Evolutionary conservation across 2,113 vertebrate species (phyloP).

Genomic region (Chaetops frenatus): DNA sequence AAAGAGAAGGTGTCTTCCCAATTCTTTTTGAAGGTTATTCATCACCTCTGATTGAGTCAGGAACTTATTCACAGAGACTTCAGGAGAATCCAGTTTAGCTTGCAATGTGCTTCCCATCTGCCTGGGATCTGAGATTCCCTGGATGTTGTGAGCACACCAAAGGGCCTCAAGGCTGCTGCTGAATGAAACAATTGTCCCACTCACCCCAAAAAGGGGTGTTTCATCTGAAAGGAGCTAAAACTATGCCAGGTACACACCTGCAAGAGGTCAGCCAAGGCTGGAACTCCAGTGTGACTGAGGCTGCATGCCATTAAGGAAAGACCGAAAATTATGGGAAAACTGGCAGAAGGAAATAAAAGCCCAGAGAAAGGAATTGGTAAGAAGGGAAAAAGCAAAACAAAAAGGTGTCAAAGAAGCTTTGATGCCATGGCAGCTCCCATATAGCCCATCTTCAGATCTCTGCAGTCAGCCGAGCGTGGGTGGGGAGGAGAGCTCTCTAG

Average conservation of each 20-base stretch:
- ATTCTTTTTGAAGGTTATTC: background rate
- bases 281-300: background rate
- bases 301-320: background rate
- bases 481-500: background rate
- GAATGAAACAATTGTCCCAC: background rate
- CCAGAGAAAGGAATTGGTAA: background rate
- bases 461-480: background rate
- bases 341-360: background rate
- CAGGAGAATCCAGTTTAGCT: background rate
- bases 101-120: background rate
- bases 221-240: background rate
- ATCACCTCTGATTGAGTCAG: background rate
- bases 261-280: background rate
- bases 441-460: background rate
- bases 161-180: background rate
- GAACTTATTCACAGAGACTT: background rate
- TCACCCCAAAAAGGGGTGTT: background rate
- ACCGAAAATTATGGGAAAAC: background rate
- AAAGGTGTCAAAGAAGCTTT: background rate
- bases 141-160: background rate
- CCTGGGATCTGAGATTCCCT: background rate
- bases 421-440: constrained; percentile 4
- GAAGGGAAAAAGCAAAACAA: background rate
- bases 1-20: background rate
- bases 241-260: background rate